phyloP scores from a whole-genome alignment of 2,888 invertebrate species.

The Oithona nana region DNA sequence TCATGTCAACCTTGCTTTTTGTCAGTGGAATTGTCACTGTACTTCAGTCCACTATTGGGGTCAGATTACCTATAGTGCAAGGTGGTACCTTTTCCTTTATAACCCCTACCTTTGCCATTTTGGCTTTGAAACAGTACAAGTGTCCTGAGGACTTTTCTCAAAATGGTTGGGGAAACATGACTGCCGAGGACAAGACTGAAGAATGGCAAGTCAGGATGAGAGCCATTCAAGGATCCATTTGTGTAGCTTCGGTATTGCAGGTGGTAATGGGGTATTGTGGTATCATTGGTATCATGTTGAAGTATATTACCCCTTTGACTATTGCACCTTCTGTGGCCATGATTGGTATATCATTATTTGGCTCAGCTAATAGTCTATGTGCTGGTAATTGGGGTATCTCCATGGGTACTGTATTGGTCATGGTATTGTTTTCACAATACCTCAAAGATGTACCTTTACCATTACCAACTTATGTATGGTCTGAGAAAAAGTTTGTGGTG shows the following conservation, averaged over 20 bases:
- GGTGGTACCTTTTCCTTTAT: conserved; percentile 60
- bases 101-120: conserved; percentile 53
- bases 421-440: conserved; percentile 60
- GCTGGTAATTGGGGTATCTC: conserved; percentile 67
- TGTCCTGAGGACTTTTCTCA: conserved; percentile 38
- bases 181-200: conserved; percentile 35
- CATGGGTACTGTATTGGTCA: conserved; percentile 48
- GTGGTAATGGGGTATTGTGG: conserved; percentile 47
- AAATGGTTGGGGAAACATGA: conserved; percentile 34
- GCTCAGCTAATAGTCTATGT: conserved; percentile 58
- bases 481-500: neutral
- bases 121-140: conserved; percentile 49
- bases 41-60: conserved; percentile 48
- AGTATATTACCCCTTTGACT: conserved; percentile 58
- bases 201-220: conserved; percentile 57
- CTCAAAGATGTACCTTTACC: conserved; percentile 45
- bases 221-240: conserved; percentile 61
- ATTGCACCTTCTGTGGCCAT: conserved; percentile 64
- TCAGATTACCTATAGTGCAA: conserved; percentile 25
- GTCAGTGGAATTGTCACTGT: conserved; percentile 58
- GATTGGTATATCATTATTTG: conserved; percentile 61
- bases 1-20: conserved; percentile 63
- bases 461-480: conserved; percentile 16
- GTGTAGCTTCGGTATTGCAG: conserved; percentile 45
- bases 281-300: conserved; percentile 49